Base-by-base conservation (phyloP, 2,797 vertebrate genomes). In the Prionace glauca region DNA sequence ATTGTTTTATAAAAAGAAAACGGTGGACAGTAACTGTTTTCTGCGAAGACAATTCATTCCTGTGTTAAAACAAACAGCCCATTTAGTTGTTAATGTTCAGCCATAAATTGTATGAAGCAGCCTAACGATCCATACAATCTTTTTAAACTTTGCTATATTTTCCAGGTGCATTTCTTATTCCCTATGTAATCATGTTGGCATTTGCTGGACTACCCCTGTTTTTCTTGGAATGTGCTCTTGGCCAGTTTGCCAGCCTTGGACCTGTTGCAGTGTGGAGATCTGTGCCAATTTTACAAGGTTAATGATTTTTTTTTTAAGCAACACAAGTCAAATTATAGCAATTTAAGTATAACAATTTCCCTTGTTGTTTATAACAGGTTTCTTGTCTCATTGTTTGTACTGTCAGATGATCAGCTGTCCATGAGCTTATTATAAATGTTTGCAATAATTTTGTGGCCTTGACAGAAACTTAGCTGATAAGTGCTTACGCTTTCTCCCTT, bases 111-210 rank as follows among this genome's bases (percentile, higher is more conserved):
- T 22, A 74, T 95, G 12, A 50, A 77, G 45, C 12, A 94, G 45
- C 22, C 22, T 92, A 7, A 29, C 36, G 20, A 69, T 93, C 14
- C 41, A 18, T 24, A 29, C 11, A 72, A 72, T 29, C 16, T 7
- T 94, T 94, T 74, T 74, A 26, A 92, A 41, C 26, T 74, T 84
- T 84, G 9, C 20, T 45, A 84, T 84, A 7, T 84, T 84, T 84
- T 96, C 91, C 96, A 98, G 98, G 98, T 96, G 98, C 98, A 94
- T 98, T 98, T 96, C 96, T 98, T 95, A 98, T 98, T 95, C 98
- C 98, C 0, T 98, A 98, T 88, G 84, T 96, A 0, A 29, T 97
- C 95, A 98, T 98, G 98, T 26, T 98, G 96, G 97, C 97, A 0
- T 96, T 98, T 87, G 97, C 98, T 95, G 98, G 98, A 1, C 96